These are phyloP conservation scores for Aplidium turbinatum DNA, from an alignment of 23 tunicate genomes.

Conservation along the genomic window DNA sequence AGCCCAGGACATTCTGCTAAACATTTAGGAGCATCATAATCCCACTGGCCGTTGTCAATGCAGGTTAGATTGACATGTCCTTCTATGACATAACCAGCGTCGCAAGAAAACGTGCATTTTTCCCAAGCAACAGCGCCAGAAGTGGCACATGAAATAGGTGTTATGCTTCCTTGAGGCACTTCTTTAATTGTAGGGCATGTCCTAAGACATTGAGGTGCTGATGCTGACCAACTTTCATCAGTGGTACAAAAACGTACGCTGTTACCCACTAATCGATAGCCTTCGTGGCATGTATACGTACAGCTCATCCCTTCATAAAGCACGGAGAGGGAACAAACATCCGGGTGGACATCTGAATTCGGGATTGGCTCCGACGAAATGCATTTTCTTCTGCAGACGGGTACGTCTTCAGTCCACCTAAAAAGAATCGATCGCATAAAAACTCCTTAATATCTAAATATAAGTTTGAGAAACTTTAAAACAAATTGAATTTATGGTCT, in stretches of 20 bases:
- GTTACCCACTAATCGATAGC: constrained; percentile 31
- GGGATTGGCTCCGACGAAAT: neutral
- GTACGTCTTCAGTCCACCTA: constrained; percentile 16
- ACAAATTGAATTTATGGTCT: no score
- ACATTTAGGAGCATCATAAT: constrained; percentile 8
- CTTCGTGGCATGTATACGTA: constrained; percentile 5
- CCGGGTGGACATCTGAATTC: neutral
- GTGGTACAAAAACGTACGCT: neutral
- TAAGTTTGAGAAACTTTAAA: no score
- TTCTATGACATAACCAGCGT: constrained; percentile 26
- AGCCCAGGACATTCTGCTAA: constrained; percentile 30
- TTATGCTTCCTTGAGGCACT: constrained; percentile 15
- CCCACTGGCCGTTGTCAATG: constrained; percentile 32
- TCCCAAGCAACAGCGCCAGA: neutral
- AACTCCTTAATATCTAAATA: no score
- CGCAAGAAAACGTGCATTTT: constrained; percentile 34
- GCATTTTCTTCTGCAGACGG: constrained; percentile 7
- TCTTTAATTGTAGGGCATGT: constrained; percentile 1
- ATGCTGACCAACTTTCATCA: constrained; percentile 29
- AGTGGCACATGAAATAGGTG: constrained; percentile 17
- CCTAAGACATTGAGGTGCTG: constrained; percentile 13
- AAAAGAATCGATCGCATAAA: neutral
- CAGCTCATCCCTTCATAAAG: constrained; percentile 19
- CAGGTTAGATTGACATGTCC: constrained; percentile 20
- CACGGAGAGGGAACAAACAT: neutral